Conservation (phyloP, 2,113 vertebrate species). For the Gadus macrocephalus region DNA sequence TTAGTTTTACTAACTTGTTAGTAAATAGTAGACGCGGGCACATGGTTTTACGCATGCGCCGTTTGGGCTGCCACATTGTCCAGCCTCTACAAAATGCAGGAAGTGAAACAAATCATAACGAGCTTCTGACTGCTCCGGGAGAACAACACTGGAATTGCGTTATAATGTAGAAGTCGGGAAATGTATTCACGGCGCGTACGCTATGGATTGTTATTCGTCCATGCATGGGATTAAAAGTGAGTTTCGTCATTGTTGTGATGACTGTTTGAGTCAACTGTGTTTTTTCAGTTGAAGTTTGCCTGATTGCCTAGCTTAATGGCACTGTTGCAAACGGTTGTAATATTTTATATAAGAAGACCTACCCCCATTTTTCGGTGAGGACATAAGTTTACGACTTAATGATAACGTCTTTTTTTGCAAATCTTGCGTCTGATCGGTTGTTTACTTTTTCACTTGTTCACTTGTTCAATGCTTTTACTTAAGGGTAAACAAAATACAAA, state of each 20-base stretch:
- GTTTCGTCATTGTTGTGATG: constrained; percentile 14
- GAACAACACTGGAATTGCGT: not conserved
- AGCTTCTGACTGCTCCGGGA: too few species aligned
- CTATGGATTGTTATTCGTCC: constrained; percentile 24
- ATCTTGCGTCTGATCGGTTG: not conserved
- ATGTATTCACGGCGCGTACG: constrained; percentile 26
- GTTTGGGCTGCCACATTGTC: constrained; percentile 40
- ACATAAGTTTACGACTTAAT: too few species aligned
- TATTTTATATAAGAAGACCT: not conserved
- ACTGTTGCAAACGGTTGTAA: constrained; percentile 13
- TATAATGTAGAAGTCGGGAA: constrained; percentile 49
- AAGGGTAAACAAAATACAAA: too few species aligned
- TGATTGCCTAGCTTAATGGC: constrained; percentile 30
- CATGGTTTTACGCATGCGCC: constrained; percentile 43
- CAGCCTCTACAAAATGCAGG: constrained; percentile 54
- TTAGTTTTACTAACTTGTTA: too few species aligned
- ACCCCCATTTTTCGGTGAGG: too few species aligned
- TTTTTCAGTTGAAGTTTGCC: constrained; percentile 25
- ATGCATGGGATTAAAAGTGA: constrained; percentile 49
- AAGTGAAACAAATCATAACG: constrained; percentile 68
- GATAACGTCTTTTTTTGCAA: too few species aligned
- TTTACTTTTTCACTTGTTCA: not conserved
- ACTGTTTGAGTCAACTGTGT: not conserved
- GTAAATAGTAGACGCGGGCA: too few species aligned
- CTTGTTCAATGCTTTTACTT: not conserved